These are phyloP conservation scores for Tolmerus cingulatus DNA, from an alignment of 2,888 invertebrate genomes.

Conservation along the genomic window DNA sequence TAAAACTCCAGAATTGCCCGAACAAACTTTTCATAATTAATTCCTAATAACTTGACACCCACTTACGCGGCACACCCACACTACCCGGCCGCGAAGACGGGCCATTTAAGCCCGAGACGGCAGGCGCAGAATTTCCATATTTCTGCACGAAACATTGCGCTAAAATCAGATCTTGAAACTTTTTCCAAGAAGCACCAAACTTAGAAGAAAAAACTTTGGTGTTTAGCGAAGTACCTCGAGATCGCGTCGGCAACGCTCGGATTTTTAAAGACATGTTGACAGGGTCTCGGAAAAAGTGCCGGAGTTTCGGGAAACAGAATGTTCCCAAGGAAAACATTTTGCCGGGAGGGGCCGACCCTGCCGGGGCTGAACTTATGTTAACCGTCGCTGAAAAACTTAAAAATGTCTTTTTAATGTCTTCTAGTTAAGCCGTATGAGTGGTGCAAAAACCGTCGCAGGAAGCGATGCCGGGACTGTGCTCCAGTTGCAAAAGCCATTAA, in stretches of 20 bases:
- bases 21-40: conserved; percentile 48
- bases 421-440: not conserved
- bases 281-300: not conserved
- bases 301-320: not conserved
- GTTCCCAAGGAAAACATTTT: not conserved
- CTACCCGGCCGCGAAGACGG: not conserved
- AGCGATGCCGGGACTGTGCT: conserved; percentile 19
- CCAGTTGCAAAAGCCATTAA: conserved; percentile 44
- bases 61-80: conserved; percentile 22
- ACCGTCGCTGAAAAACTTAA: conserved; percentile 45
- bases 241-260: conserved; percentile 8
- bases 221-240: conserved; percentile 17
- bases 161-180: conserved; percentile 38
- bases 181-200: conserved; percentile 19
- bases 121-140: conserved; percentile 25
- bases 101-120: not conserved
- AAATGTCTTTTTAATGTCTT: conserved; percentile 50
- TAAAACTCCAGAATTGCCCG: conserved; percentile 31
- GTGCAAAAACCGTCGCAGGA: conserved; percentile 19
- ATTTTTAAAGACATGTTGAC: conserved; percentile 33
- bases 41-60: conserved; percentile 48
- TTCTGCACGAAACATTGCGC: not conserved
- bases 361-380: conserved; percentile 42
- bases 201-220: conserved; percentile 17
- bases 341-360: not conserved